phyloP scores from a whole-genome alignment of 1,140 invertebrate genomes.

The Dolichoris vasculosae region DNA sequence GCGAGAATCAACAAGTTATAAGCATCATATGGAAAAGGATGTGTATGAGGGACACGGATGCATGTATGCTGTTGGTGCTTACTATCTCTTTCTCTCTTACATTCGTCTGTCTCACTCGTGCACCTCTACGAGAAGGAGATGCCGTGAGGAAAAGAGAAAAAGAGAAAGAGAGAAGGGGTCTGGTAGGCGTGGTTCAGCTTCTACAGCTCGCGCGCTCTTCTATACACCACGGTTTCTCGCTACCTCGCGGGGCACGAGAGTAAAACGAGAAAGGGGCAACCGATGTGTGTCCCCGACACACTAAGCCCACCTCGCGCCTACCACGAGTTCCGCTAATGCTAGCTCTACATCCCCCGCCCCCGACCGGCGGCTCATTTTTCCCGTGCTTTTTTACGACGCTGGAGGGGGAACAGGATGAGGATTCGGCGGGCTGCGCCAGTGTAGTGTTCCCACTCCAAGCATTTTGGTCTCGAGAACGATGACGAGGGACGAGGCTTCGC shows the following conservation, averaged over 20 bases:
- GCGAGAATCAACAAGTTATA: slow-evolving; percentile 44
- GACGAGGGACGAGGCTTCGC: too few species aligned
- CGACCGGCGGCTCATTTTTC: neutral
- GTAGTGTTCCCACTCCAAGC: neutral
- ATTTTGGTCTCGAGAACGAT: too few species aligned
- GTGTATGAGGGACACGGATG: slow-evolving; percentile 8
- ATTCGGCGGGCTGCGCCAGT: neutral
- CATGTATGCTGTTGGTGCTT: neutral
- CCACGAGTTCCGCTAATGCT: neutral
- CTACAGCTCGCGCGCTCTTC: slow-evolving; percentile 49
- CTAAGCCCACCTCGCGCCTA: neutral
- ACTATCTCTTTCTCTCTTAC: neutral
- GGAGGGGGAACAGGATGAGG: neutral
- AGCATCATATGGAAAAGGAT: slow-evolving; percentile 27
- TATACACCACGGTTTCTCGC: neutral
- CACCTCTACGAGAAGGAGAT: neutral
- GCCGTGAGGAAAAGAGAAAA: neutral
- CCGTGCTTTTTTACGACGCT: neutral
- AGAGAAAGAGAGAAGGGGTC: slow-evolving; percentile 27
- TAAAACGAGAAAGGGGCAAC: neutral
- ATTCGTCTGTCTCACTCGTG: slow-evolving; percentile 35
- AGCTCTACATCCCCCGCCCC: neutral
- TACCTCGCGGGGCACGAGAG: slow-evolving; percentile 15
- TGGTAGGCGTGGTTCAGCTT: slow-evolving; percentile 64
- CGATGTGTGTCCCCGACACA: neutral